Base-by-base conservation (phyloP, 2,888 invertebrate genomes). In the Dinocampus coccinellae region DNA sequence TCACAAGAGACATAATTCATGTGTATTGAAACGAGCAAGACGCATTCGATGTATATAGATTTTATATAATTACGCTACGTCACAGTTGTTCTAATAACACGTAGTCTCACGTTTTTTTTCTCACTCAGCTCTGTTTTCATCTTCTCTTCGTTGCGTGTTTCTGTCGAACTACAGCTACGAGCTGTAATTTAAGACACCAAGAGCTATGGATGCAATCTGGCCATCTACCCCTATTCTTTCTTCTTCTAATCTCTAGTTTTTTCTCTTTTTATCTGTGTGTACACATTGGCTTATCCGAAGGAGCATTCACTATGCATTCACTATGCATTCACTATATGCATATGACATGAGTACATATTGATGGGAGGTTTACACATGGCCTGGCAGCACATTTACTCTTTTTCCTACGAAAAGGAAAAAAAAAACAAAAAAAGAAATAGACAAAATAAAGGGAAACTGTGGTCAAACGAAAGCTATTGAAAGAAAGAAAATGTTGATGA, bases 31-130 rank as follows among this genome's bases (percentile, higher is more conserved):
- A 16, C 16, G 16, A 69, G 67, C 73, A 77, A 77, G 70, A 73
- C 77, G 4, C 4, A 47, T n/a, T 4, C 47, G n/a, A n/a, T n/a
- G 16, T 16, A 16, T 47, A 20, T 47, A 16, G n/a, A 47, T 81
- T 82, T 81, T 83, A 81, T 80, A 83, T 83, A 82, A 82, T 82
- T 82, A 81, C 79, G 79, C 77, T 77, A 79, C 76, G 69, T 57
- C 64, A 75, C 78, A 78, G 78, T 79, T 79, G 78, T 80, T 79
- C 80, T 82, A 83, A 82, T 83, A 81, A 81, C 79, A 82, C 78
- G 79, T 79, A 77, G 76, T 75, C 75, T 75, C 72, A 67, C 74
- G 73, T 73, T 75, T 64, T 60, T 68, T 68, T 76, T 73, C 75
- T 73, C 70, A 77, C 73, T 76, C 74, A 69, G 57, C 11, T 70